Base-by-base conservation (phyloP, 2,113 vertebrate species). In the Saimiri boliviensis region DNA sequence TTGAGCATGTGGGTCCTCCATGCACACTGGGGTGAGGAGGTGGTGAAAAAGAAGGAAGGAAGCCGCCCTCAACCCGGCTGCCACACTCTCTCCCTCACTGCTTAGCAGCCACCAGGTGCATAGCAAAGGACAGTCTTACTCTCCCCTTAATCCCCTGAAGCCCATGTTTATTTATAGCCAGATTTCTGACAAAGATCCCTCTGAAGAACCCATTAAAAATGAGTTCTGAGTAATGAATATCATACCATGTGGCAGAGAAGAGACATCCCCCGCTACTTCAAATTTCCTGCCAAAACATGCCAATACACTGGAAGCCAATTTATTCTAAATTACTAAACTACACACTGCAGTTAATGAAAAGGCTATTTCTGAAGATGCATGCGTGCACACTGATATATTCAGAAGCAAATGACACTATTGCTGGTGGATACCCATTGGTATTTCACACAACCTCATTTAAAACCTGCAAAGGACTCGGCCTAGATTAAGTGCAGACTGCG, bases 71-170 rank as follows among this genome's bases (percentile, higher is more conserved):
- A 9, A 12, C 14, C 20, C 2, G 0, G 23, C 3, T n/a, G 2
- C 49, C 23, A 2, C 9, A 0, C 23, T 4, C 2, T n/a, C 27
- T 35, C 35, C 40, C 13, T 30, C n/a, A 4, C 1, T 32, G 6
- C n/a, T 8, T 0, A 0, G 37, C 21, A 12, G n/a, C n/a, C 42
- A 1, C 11, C 11, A 2, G 5, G 1, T 0, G 11, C 1, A 0
- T 0, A 5, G 79, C 13, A 35, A n/a, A 17, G 58, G 35, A 23
- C 6, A 3, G 14, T 3, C 8, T 7, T 16, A 10, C 1, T 6
- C 25, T 6, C 16, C 32, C 20, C 58, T 60, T 8, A 58, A 58
- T 23, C 56, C 8, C 25, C 32, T 49, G 0, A 9, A 58, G 32
- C 40, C 52, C 0, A 0, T 13, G 9, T 60, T 58, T 47, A 32